Percentiles rank a stretch among this genome's conserved stretches.
phyloP scores from a whole-genome alignment of 2,888 invertebrate genomes.

The Drosophila hamatofila region DNA sequence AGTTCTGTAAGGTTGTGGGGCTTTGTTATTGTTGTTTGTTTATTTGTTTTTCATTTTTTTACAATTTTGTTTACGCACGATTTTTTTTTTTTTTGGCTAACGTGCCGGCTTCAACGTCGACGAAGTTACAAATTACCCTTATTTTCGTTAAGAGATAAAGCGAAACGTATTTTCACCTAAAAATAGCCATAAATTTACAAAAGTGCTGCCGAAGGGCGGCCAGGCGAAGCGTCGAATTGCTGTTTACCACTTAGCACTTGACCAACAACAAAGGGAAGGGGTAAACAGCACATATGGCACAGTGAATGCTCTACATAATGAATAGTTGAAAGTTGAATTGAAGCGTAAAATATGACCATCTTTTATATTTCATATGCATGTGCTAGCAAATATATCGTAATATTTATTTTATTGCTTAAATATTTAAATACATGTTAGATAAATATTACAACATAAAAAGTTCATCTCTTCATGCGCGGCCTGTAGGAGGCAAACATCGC shows the following conservation, averaged over 20 bases:
- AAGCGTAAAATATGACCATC: no score
- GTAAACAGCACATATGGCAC: constrained; percentile 3
- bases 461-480: neutral
- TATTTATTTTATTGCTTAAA: neutral
- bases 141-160: constrained; percentile 46
- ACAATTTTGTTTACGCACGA: constrained; percentile 65
- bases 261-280: constrained; percentile 14
- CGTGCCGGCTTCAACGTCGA: constrained; percentile 65
- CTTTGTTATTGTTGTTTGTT: constrained; percentile 34
- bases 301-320: constrained; percentile 18
- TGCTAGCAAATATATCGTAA: neutral
- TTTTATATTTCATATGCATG: neutral
- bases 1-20: constrained; percentile 29
- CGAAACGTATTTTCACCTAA: constrained; percentile 31
- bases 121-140: constrained; percentile 47
- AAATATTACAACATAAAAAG: neutral
- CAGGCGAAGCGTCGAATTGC: constrained; percentile 23
- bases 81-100: constrained; percentile 49
- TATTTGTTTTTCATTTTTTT: constrained; percentile 35
- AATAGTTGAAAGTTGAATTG: neutral
- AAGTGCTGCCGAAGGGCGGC: constrained; percentile 32
- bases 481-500: constrained; percentile 29
- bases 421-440: neutral
- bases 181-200: constrained; percentile 48
- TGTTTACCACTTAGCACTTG: constrained; percentile 52